Evolutionary conservation across 2,888 invertebrate genomes (phyloP), one percentile per base, ranked within the genome.

Genomic region (Chironomus riparius): DNA sequence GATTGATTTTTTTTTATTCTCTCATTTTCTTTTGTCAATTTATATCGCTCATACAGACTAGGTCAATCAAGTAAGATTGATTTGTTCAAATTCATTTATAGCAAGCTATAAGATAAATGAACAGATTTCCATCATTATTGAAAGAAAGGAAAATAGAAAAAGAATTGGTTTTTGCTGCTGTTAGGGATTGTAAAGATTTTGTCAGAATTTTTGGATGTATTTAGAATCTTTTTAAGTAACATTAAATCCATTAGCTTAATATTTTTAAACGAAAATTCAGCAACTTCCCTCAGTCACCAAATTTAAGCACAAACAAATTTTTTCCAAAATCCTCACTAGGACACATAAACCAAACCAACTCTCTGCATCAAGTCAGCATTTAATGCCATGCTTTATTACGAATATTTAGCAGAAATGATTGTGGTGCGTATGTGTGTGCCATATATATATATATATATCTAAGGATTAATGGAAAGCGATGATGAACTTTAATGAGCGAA

Each of bases 401-500:
- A 38, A 3, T 38, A 38, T 38, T 38, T 38, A 38, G 38, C 38
- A 38, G 10, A 38, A 38, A 38, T 38, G 38, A 38, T 38, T 38
- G 10, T 10, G 7, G 38, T 38, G 38, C 38, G 38, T 38, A 38
- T 28, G 28, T 38, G 28, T 38, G 38, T 38, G 38, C 38, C 10
- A 10, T 38, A 38, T 7, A 38, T 38, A 1, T n/a, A n/a, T n/a
- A n/a, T n/a, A n/a, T n/a, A n/a, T n/a, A n/a, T n/a, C n/a, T 38
- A 10, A 38, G 38, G 38, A 38, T 38, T 38, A 38, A 38, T 38
- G 10, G 38, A 10, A 38, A 38, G 56, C 56, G 24, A 72, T 72
- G 72, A 72, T 47, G 72, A 72, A 72, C 56, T 72, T 72, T 62
- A 62, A 72, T 50, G 72, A 72, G 15, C 12, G 21, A 21, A 47